Evolutionary conservation across 2,113 vertebrate species (phyloP), one percentile per base, ranked within the genome.

Genomic region (Gymnocephalus cernua): DNA sequence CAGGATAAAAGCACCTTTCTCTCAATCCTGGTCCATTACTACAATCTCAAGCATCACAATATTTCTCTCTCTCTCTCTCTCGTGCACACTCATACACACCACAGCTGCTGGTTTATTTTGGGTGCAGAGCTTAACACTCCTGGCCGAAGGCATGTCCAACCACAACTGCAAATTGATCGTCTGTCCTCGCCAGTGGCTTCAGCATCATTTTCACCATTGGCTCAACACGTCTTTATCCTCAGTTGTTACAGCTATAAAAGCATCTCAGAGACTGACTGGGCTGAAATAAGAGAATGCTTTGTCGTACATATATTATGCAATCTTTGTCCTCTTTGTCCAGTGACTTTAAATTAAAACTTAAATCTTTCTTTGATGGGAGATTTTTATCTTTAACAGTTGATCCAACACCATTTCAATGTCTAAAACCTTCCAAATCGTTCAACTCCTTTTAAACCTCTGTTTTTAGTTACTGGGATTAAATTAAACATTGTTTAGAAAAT

Each of bases 91-190:
- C 56, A 58, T 56, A 67, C 68, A 77, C 56, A 72, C 51, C 58
- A 68, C 53, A 67, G 90, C 92, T 93, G 92, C 79, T 66, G 75
- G 77, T 88, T 88, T 94, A 93, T 94, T 93, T 93, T 9, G 70
- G 78, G 87, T 65, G 13, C 29, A 27, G 68, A 80, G 86, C 72
- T 93, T 85, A 91, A 71, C 81, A 58, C 88, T 88, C 53, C 57
- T 45, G 74, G 53, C 68, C 63, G 14, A 71, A 82, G 82, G 84
- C 82, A 57, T 71, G 78, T 88, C 59, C 71, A 77, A 86, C 84
- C 79, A 86, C 83, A 91, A 93, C 86, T 79, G 76, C 84, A 91
- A 93, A 93, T 87, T 83, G 83, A 91, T 88, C 13, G 6, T 87
- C 74, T 86, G 77, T 91, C 89, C 77, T 83, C 72, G 29, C 29